Conservation (phyloP, 2,888 invertebrate species). For the Meandrusa payeni region DNA sequence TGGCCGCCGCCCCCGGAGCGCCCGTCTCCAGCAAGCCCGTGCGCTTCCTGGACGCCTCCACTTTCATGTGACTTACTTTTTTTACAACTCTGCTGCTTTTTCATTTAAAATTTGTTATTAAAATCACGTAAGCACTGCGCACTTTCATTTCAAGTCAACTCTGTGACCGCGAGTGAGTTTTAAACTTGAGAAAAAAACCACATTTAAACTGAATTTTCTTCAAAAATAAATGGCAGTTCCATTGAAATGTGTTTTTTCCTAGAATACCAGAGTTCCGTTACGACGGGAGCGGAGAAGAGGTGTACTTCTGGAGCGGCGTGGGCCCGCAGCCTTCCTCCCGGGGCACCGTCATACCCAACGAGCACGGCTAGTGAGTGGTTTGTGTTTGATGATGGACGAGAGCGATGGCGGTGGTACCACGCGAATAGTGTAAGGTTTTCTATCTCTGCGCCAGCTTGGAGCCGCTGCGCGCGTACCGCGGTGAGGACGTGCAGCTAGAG, state of each 20-base stretch:
- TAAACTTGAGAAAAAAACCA: no score
- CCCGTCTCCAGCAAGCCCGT: slow-evolving; percentile 85
- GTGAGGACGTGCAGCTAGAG: slow-evolving; percentile 86
- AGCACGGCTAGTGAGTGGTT: slow-evolving; percentile 92
- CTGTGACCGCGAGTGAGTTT: no score
- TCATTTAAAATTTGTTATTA: no score
- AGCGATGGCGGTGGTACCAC: no score
- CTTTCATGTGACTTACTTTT: slow-evolving; percentile 82
- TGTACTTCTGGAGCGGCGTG: slow-evolving; percentile 93
- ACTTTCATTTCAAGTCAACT: no score
- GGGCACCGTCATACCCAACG: slow-evolving; percentile 92
- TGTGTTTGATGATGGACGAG: not conserved
- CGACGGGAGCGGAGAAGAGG: slow-evolving; percentile 87
- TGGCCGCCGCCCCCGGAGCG: slow-evolving; percentile 46
- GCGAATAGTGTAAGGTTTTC: no score
- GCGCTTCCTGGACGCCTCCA: slow-evolving; percentile 89
- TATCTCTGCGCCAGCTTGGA: slow-evolving; percentile 82
- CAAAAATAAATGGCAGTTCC: no score
- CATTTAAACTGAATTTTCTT: no score
- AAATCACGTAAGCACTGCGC: no score
- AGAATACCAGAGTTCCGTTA: slow-evolving; percentile 88
- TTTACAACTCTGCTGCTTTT: no score
- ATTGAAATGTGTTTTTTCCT: slow-evolving; percentile 17
- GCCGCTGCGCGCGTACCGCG: slow-evolving; percentile 85
- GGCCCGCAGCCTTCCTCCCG: slow-evolving; percentile 92